Percentiles rank a stretch among this genome's conserved stretches.
Evolutionary conservation across 2,797 vertebrate species (phyloP).

Genomic region (Mareca penelope): DNA sequence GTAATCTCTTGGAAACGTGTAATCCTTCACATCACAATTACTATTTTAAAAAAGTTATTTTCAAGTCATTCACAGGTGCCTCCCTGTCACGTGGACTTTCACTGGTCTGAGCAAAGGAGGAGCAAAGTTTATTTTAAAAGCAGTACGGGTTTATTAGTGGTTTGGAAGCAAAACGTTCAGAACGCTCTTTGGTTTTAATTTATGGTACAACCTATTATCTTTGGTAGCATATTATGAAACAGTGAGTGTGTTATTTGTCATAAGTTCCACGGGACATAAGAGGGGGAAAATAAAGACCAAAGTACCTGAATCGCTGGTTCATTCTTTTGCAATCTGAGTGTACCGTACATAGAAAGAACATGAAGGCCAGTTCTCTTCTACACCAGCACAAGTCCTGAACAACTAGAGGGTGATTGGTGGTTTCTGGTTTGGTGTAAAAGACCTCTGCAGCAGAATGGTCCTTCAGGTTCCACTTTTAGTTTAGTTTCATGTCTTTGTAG

Average conservation of each 20-base stretch:
- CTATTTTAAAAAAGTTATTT: conserved; percentile 43
- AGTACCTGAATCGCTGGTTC: background rate
- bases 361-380: background rate
- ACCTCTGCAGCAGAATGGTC: background rate
- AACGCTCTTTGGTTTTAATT: conserved; percentile 26
- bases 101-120: background rate
- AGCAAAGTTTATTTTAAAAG: conserved; percentile 49
- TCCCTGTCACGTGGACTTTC: conserved; percentile 18
- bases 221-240: conserved; percentile 21
- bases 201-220: background rate
- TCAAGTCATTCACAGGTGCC: conserved; percentile 18
- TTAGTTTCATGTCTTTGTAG: background rate
- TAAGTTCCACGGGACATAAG: background rate
- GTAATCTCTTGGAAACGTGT: conserved; percentile 7
- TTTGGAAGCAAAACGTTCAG: conserved; percentile 7
- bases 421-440: background rate
- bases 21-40: conserved; percentile 17
- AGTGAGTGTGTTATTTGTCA: background rate
- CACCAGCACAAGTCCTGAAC: background rate
- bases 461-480: background rate
- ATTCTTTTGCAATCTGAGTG: conserved; percentile 1
- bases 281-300: background rate
- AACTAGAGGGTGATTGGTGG: background rate
- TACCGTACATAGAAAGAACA: background rate
- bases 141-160: background rate